Percentiles rank a stretch among this genome's conserved stretches.
phyloP scores from a whole-genome alignment of 2,113 vertebrate species.

The Pardalotus punctatus region DNA sequence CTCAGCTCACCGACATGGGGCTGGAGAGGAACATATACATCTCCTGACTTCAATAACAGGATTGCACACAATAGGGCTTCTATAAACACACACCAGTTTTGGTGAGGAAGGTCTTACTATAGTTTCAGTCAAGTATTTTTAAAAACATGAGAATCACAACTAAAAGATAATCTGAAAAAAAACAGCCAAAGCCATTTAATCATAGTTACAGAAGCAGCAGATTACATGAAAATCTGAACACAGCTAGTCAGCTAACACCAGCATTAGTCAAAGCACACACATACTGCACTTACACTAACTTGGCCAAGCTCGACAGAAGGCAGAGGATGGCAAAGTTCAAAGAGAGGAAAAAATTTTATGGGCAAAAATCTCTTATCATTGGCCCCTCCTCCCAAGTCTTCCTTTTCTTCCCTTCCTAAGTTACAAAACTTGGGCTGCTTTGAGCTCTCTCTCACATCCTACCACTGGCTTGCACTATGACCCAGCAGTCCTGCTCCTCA shows the following conservation, averaged over 20 bases:
- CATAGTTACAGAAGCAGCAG: not conserved
- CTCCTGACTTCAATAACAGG: not conserved
- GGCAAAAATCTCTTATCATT: not conserved
- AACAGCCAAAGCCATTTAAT: not conserved
- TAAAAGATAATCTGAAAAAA: not conserved
- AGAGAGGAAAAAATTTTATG: not conserved
- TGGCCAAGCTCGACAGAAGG: not conserved
- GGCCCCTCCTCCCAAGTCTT: not conserved
- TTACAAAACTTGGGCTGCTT: not conserved
- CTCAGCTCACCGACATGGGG: not conserved
- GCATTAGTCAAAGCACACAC: not conserved
- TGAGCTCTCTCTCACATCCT: not conserved
- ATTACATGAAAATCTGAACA: not conserved
- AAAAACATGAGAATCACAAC: not conserved
- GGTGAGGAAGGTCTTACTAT: not conserved
- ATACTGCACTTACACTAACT: not conserved
- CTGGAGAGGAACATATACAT: not conserved
- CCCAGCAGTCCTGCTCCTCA: not conserved
- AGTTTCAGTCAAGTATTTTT: not conserved
- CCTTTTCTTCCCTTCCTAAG: not conserved
- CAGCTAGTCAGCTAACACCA: not conserved
- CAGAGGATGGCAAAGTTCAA: not conserved
- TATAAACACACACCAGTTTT: rapidly evolving
- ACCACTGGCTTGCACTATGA: not conserved
- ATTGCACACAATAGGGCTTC: not conserved